Percentiles rank a stretch among this genome's conserved stretches.
Conservation (phyloP, 2,797 vertebrate genomes). For the Bradypus variegatus region DNA sequence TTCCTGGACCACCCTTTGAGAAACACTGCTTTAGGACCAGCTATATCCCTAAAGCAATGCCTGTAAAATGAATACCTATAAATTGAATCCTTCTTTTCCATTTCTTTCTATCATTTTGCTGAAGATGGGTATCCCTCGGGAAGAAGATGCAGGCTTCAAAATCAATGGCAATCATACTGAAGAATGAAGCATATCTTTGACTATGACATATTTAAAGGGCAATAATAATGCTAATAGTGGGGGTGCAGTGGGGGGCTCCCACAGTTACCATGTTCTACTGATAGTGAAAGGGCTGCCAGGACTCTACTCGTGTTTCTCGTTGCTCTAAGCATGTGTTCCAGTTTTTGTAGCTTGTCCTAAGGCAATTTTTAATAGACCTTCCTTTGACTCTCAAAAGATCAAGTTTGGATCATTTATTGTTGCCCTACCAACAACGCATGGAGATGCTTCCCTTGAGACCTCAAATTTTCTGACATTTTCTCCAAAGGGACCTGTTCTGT, state of each 20-base stretch:
- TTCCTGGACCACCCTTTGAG: not conserved
- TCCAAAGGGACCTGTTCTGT: not conserved
- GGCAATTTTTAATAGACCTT: not conserved
- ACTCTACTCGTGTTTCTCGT: not conserved
- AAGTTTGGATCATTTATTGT: not conserved
- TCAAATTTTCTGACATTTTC: not conserved
- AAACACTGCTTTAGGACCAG: not conserved
- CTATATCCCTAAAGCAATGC: not conserved
- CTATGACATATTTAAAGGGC: constrained; percentile 63
- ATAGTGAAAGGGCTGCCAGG: not conserved
- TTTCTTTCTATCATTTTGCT: constrained; percentile 59
- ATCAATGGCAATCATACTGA: constrained; percentile 66
- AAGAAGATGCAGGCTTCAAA: constrained; percentile 59
- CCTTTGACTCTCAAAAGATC: not conserved
- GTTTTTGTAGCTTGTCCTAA: not conserved
- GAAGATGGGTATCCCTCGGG: constrained; percentile 62
- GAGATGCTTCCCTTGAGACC: not conserved
- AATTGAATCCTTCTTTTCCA: constrained; percentile 54
- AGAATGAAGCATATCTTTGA: constrained; percentile 60
- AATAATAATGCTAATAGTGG: constrained; percentile 62
- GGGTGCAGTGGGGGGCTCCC: not conserved
- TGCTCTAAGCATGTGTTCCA: not conserved
- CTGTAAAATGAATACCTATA: constrained; percentile 43
- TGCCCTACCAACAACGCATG: not conserved
- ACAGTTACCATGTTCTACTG: not conserved